Evolutionary conservation across 2,113 vertebrate genomes (phyloP).

Genomic region (Acrocephalus kingi): DNA sequence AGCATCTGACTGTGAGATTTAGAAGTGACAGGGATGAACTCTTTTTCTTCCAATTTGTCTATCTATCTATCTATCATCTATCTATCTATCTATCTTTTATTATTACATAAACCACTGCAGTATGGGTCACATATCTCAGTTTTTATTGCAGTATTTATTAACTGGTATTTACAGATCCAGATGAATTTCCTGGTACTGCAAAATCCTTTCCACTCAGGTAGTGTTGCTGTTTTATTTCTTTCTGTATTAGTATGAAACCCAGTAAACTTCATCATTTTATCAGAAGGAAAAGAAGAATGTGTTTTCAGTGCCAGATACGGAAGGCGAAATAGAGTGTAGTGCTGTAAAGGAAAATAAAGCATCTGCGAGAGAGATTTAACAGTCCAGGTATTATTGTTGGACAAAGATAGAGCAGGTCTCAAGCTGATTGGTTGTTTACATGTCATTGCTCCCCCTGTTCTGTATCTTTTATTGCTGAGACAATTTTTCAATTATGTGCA

Average conservation of each 20-base stretch:
- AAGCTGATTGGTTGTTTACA: background rate
- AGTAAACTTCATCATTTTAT: slow-evolving; percentile 10
- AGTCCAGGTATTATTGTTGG: background rate
- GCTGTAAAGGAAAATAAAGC: background rate
- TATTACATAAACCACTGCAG: background rate
- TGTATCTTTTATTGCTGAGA: background rate
- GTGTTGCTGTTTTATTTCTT: background rate
- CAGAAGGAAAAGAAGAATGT: background rate
- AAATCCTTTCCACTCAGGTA: background rate
- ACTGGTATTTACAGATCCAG: background rate
- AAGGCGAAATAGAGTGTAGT: background rate
- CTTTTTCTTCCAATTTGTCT: background rate
- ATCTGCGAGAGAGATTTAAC: background rate
- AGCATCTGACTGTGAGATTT: background rate
- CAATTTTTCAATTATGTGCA: background rate
- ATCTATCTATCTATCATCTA: background rate
- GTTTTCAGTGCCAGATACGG: background rate
- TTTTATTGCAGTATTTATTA: background rate
- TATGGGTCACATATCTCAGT: background rate
- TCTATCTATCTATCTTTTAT: background rate
- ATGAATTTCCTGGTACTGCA: background rate
- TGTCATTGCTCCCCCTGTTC: background rate
- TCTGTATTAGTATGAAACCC: background rate
- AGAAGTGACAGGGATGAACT: background rate
- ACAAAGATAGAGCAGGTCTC: background rate